Evolutionary conservation across 1,140 invertebrate genomes (phyloP), one percentile per base, ranked within the genome.

Genomic region (Drosophila sp.): DNA sequence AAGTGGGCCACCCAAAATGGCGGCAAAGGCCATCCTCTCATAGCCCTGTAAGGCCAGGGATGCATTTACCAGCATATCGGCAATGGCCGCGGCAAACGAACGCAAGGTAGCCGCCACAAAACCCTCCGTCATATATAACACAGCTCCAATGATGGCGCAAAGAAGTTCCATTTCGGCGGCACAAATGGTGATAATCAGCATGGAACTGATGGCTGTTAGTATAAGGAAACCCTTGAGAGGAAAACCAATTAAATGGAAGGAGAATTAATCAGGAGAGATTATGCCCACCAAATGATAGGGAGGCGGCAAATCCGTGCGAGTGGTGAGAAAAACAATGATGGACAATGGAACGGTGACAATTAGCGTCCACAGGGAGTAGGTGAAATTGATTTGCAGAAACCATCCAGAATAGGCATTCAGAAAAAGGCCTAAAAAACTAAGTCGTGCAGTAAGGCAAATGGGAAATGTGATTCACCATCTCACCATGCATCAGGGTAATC

Each of bases 1-100:
- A n/a, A 89, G 56, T 0, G 76, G 54, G 3, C 71, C 55, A 1
- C 84, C 84, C 11, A 80, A 57, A 8, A 72, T 41, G 3, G 66
- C 77, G 0, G 80, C 85, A 29, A 72, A 89, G 0, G 77, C 84
- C 84, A 89, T 84, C 47, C 67, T 72, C 27, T 76, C 84, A n/a
- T 73, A 80, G 3, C 84, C 84, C 11, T 89, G 71, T n/a, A 61
- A n/a, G 8, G 77, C 56, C n/a, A 83, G 56, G 6, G 60, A 30
- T 0, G 41, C 10, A 5, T 70, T 70, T n/a, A 74, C 27, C 6
- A 87, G n/a, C 2, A 89, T 40, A 7, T 84, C 74, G 4, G 80
- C 62, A 3, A 60, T 3, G 0, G 68, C 76, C 41, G 44, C 67
- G 0, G 70, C 56, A 7, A 84, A 0, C 1, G 70, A 27, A 1